Conservation (phyloP, 2,797 vertebrate species). For the Cottoperca gobio region DNA sequence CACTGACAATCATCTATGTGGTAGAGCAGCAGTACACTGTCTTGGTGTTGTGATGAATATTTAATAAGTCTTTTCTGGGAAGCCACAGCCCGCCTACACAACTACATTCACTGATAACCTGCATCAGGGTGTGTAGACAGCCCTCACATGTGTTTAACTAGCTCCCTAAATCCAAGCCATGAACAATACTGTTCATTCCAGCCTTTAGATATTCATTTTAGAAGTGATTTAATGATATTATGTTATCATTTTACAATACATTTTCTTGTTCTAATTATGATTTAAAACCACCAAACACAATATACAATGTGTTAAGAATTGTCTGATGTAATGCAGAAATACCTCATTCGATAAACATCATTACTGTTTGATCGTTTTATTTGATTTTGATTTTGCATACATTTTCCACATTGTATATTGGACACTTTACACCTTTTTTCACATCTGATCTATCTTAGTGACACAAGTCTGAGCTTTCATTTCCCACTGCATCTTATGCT, state of each 20-base stretch:
- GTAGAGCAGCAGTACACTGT: slow-evolving; percentile 6
- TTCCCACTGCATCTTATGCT: not conserved
- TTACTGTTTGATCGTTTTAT: not conserved
- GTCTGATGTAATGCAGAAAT: too few species aligned
- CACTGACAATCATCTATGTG: slow-evolving; percentile 13
- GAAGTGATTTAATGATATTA: not conserved
- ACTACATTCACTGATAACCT: slow-evolving; percentile 9
- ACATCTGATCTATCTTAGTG: not conserved
- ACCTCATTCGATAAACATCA: not conserved
- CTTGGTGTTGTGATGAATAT: slow-evolving; percentile 44
- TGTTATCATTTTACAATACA: not conserved
- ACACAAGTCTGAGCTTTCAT: too few species aligned
- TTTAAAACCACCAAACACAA: not conserved
- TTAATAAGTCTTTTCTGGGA: slow-evolving; percentile 40
- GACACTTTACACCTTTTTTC: not conserved
- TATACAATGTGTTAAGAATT: not conserved
- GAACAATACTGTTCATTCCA: not conserved
- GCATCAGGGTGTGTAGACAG: not conserved
- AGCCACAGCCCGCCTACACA: slow-evolving; percentile 8
- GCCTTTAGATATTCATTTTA: not conserved
- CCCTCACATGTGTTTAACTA: not conserved
- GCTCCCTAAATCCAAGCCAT: not conserved
- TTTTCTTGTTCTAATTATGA: not conserved
- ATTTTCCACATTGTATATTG: too few species aligned
- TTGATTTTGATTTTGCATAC: not conserved